Conservation (phyloP, 2,888 invertebrate species). For the Brachycybe producta region DNA sequence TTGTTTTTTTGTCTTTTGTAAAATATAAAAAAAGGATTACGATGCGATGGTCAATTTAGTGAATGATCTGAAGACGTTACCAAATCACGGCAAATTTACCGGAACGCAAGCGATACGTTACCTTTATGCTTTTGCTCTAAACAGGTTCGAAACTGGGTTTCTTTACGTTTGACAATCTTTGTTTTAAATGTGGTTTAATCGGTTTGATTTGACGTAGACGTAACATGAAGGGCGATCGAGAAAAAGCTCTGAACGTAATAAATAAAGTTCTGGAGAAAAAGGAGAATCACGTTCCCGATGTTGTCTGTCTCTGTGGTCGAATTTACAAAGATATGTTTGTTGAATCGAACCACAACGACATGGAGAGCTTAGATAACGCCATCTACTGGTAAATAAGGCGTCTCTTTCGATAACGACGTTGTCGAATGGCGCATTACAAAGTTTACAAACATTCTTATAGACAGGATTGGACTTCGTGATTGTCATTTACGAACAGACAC, state of each 20-base stretch:
- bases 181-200: not conserved
- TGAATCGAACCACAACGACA: conserved; percentile 82
- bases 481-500: too few species aligned
- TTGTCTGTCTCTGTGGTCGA: conserved; percentile 91
- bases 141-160: conserved; percentile 44
- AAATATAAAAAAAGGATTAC: too few species aligned
- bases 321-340: conserved; percentile 87
- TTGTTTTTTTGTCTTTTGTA: conserved; percentile 17
- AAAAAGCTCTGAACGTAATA: conserved; percentile 82
- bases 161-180: not conserved
- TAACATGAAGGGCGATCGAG: conserved; percentile 85
- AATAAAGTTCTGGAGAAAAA: conserved; percentile 79
- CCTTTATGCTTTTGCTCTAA: conserved; percentile 92
- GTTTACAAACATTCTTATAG: too few species aligned
- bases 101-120: conserved; percentile 82
- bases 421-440: too few species aligned
- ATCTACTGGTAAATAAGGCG: conserved; percentile 70
- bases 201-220: conserved; percentile 45
- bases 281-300: conserved; percentile 92
- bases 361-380: conserved; percentile 74
- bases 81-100: conserved; percentile 73
- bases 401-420: too few species aligned
- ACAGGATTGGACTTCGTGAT: too few species aligned
- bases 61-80: conserved; percentile 79
- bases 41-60: conserved; percentile 95